Percentiles rank a stretch among this genome's conserved stretches.
Conservation (phyloP, 2,888 invertebrate species). For the Leptopterna dolabrata region DNA sequence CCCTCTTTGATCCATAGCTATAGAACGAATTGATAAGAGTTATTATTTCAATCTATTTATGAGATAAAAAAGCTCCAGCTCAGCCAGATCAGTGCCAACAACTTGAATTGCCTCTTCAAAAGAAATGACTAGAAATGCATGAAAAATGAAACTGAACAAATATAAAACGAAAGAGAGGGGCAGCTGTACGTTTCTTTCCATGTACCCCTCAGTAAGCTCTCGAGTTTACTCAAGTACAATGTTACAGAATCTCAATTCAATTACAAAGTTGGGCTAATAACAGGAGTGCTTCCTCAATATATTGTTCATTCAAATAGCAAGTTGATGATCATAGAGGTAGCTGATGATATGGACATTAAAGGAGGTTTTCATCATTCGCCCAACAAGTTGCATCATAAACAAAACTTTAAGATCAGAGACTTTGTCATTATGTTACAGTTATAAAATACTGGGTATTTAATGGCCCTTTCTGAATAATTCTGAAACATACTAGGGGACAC, state of each 20-base stretch:
- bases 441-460: no score
- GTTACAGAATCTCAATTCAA: slow-evolving; percentile 1
- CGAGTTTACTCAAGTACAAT: background rate
- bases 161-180: background rate
- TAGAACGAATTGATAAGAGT: no score
- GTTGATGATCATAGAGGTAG: background rate
- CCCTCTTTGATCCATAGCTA: no score
- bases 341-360: no score
- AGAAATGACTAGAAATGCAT: background rate
- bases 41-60: no score
- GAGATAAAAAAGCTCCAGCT: background rate
- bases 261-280: background rate
- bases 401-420: no score
- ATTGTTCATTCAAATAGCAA: background rate
- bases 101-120: background rate
- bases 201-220: background rate
- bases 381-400: no score
- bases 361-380: no score
- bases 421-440: no score
- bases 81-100: background rate
- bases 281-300: background rate
- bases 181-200: background rate
- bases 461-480: no score
- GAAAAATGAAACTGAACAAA: background rate
- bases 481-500: no score